These are phyloP conservation scores for Miichthys miiuy DNA, from an alignment of 2,797 vertebrate genomes.

Conservation along the genomic window DNA sequence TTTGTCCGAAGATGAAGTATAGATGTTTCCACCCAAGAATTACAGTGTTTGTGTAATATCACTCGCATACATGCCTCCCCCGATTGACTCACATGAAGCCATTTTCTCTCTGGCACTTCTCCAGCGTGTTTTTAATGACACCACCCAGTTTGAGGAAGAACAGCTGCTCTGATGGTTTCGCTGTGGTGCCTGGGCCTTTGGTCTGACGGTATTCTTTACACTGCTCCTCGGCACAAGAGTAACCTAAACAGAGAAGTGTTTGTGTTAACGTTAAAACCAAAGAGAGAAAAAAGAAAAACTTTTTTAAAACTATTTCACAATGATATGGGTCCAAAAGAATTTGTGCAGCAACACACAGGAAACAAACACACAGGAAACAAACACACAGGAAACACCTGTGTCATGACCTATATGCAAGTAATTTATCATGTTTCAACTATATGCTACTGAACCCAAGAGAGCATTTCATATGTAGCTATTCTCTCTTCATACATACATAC, in stretches of 20 bases:
- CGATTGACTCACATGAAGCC: conserved; percentile 94
- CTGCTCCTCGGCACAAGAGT: conserved; percentile 90
- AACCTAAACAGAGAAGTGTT: conserved; percentile 81
- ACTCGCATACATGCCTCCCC: no score
- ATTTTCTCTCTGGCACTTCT: conserved; percentile 97
- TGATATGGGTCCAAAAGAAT: background rate
- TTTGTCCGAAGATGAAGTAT: background rate
- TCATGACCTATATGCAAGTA: background rate
- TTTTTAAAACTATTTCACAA: no score
- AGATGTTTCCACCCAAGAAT: background rate
- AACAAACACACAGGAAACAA: conserved; percentile 33
- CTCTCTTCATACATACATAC: background rate
- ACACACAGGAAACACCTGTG: conserved; percentile 56
- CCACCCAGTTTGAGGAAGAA: conserved; percentile 95
- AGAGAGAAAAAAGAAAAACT: background rate
- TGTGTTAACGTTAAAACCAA: background rate
- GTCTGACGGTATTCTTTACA: conserved; percentile 98
- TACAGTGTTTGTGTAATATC: background rate
- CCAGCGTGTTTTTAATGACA: conserved; percentile 93
- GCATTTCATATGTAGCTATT: no score
- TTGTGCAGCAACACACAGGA: conserved; percentile 1
- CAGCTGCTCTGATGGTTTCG: conserved; percentile 95
- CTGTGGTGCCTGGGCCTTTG: conserved; percentile 95
- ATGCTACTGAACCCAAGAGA: background rate
- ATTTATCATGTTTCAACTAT: background rate